A percentile compares a stretch with the other conserved stretches of the same genome.
phyloP scores from a whole-genome alignment of 2,113 vertebrate species.

The Urocitellus parryii region DNA sequence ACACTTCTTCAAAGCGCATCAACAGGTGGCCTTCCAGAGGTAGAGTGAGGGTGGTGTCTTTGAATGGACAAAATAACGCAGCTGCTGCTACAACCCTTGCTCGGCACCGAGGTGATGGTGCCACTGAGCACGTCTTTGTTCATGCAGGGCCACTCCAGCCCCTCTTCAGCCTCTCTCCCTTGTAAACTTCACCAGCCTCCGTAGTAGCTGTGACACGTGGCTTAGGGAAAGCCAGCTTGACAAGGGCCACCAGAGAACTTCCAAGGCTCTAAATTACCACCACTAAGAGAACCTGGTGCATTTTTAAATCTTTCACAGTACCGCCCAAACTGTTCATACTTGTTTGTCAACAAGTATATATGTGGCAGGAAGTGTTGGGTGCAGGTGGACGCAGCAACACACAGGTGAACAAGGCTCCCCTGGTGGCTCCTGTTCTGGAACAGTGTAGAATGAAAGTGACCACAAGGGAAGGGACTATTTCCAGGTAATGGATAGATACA shows the following conservation, averaged over 20 bases:
- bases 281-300: not conserved
- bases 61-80: not conserved
- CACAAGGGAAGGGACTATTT: not conserved
- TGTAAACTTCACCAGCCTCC: not conserved
- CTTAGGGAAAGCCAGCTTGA: not conserved
- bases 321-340: not conserved
- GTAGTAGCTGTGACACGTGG: not conserved
- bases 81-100: not conserved
- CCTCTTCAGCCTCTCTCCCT: not conserved
- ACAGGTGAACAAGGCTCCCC: not conserved
- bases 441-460: not conserved
- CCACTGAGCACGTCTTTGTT: not conserved
- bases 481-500: not conserved
- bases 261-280: not conserved
- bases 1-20: not conserved
- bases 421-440: not conserved
- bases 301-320: not conserved
- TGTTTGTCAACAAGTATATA: not conserved
- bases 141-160: not conserved
- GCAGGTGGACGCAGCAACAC: too few relatives aligned
- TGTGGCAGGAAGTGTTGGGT: not conserved
- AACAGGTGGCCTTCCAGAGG: not conserved
- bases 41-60: not conserved
- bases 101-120: not conserved
- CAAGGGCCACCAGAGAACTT: not conserved